phyloP scores from a whole-genome alignment of 2,888 invertebrate genomes.

The Xestoiulus laeticollis region DNA sequence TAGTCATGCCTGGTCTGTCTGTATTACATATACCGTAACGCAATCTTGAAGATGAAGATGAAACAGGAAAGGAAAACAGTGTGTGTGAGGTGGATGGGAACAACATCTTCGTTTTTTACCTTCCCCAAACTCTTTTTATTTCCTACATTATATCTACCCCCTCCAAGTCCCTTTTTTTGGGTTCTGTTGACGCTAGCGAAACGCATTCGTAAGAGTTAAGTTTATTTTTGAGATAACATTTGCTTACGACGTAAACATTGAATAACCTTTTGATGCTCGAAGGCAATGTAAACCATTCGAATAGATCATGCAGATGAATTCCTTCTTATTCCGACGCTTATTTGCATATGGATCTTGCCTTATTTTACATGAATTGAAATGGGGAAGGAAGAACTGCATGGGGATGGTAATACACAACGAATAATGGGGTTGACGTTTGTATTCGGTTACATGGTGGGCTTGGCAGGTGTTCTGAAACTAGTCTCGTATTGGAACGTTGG shows the following conservation, averaged over 20 bases:
- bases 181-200: constrained; percentile 18
- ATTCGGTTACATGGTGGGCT: background rate
- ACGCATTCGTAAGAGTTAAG: constrained; percentile 36
- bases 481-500: background rate
- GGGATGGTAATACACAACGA: background rate
- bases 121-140: background rate
- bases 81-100: background rate
- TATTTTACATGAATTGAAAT: constrained; percentile 32
- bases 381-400: background rate
- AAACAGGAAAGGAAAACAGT: constrained; percentile 24
- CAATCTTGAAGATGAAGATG: constrained; percentile 23
- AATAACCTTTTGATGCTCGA: constrained; percentile 38
- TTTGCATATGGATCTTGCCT: constrained; percentile 43
- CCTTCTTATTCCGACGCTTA: constrained; percentile 32
- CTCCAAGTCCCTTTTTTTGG: background rate
- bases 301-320: constrained; percentile 43
- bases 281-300: constrained; percentile 38
- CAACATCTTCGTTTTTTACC: background rate
- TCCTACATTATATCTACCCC: background rate
- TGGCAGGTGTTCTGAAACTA: background rate
- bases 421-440: background rate
- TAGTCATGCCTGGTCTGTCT: constrained; percentile 39
- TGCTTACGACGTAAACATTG: constrained; percentile 39
- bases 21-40: constrained; percentile 4
- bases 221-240: constrained; percentile 39